Evolutionary conservation across 1,140 invertebrate species (phyloP), one percentile per base, ranked within the genome.

Genomic region (Chlorops oryzae): DNA sequence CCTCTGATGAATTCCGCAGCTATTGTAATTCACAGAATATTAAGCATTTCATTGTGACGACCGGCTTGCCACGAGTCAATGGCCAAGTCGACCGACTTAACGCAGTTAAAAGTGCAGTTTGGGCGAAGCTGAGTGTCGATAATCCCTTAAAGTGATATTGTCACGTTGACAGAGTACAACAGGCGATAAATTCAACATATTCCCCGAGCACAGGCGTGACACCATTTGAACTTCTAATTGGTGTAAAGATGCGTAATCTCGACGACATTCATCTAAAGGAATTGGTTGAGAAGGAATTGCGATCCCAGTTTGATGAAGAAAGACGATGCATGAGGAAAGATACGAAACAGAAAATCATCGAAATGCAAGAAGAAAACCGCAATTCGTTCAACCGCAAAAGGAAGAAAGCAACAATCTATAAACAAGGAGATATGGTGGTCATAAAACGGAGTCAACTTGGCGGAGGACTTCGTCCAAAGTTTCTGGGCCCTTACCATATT

Each of bases 371-470:
- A 7, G 49, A 50, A 15, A 50, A 50, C 17, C 7, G 9, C 17
- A 1, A 22, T 13, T 25, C 22, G 3, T 44, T 32, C 27, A 42
- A 50, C 27, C 18, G 18, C 6, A 15, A 21, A 3, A 40, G 43
- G 35, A 50, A 52, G 54, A n/a, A 52, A 55, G 9, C 34, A 22
- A 40, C 48, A 27, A 15, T 48, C 32, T 65, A 60, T 27, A 42
- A 56, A 22, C 34, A 50, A 5, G 50, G 53, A 15, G 60, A 66
- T 35, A 5, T 66, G 20, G 58, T 66, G 4, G 57, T 58, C 4
- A 66, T 69, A n/a, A 60, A 65, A 51, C 35, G 63, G 40, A 64
- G 63, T 10, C 59, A 63, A 20, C 51, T 57, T 41, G 47, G 51
- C 20, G 59, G 7, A 72, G 70, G 35, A 44, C n/a, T 68, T 3